Evolutionary conservation across 2,888 invertebrate species (phyloP).

Genomic region (Saturnia pavonia): DNA sequence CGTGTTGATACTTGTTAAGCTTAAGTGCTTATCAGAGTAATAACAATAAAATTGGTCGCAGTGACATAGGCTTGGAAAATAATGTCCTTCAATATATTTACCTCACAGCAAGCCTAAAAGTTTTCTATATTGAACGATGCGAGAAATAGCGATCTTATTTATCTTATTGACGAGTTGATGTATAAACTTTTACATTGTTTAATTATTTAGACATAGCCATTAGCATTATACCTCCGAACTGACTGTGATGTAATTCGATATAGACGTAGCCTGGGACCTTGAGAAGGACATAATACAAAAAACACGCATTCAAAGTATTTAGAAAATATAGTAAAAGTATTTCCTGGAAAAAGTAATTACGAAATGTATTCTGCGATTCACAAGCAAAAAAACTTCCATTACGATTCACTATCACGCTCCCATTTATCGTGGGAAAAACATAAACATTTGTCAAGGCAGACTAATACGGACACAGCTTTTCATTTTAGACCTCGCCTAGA

Average conservation of each 20-base stretch:
- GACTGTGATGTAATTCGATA: too few species aligned
- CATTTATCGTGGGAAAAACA: constrained; percentile 61
- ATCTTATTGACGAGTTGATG: not conserved
- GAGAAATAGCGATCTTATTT: not conserved
- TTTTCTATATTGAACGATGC: not conserved
- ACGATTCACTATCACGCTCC: constrained; percentile 47
- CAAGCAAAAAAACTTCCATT: constrained; percentile 29
- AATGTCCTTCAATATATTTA: not conserved
- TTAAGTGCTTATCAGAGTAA: constrained; percentile 7
- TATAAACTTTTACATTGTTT: too few species aligned
- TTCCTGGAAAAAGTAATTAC: too few species aligned
- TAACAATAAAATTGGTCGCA: constrained; percentile 8
- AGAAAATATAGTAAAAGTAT: too few species aligned
- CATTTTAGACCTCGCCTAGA: constrained; percentile 47
- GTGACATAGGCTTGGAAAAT: not conserved
- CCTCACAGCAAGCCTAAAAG: too few species aligned
- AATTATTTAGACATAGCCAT: too few species aligned
- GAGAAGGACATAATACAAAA: too few species aligned
- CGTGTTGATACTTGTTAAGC: not conserved
- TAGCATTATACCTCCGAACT: too few species aligned
- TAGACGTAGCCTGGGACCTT: too few species aligned
- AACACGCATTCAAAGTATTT: too few species aligned
- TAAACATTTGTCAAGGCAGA: constrained; percentile 57
- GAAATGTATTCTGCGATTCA: not conserved
- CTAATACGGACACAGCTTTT: constrained; percentile 57